phyloP scores from a whole-genome alignment of 2,888 invertebrate genomes.

The Chymomyza caudatula region DNA sequence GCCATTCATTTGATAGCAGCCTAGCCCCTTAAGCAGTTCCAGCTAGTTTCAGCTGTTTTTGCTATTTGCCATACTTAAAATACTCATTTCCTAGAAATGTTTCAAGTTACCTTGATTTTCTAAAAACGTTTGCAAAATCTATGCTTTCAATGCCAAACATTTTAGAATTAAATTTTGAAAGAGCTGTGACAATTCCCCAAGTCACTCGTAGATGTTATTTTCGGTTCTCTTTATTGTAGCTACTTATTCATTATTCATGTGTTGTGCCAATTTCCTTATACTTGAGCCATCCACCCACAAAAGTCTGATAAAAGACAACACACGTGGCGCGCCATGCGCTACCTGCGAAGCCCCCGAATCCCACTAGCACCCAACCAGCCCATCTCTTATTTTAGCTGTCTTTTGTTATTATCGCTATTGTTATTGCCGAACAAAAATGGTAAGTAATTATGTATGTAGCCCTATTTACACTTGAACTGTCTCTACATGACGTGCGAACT shows the following conservation, averaged over 20 bases:
- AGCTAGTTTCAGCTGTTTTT: too few relatives aligned
- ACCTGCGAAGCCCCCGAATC: not conserved
- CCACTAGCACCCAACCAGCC: not conserved
- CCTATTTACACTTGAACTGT: slow-evolving; percentile 11
- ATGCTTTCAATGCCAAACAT: not conserved
- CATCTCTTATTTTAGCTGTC: not conserved
- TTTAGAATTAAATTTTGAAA: not conserved
- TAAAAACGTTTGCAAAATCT: too few relatives aligned
- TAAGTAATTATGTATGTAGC: slow-evolving; percentile 9
- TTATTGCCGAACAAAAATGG: not conserved
- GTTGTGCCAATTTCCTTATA: slow-evolving; percentile 25
- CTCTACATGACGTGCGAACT: not conserved
- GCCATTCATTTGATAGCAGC: too few relatives aligned
- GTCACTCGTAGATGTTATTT: slow-evolving; percentile 2
- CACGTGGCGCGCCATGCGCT: slow-evolving; percentile 55
- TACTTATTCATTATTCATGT: slow-evolving; percentile 40
- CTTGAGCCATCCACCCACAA: slow-evolving; percentile 5
- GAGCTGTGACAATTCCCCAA: not conserved
- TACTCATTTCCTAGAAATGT: not conserved
- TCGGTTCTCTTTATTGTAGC: not conserved
- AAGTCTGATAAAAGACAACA: slow-evolving; percentile 27
- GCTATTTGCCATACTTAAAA: not conserved
- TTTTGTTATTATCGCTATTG: not conserved
- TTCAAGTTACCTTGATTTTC: not conserved
- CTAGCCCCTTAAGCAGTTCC: too few relatives aligned